A percentile compares a stretch with the other conserved stretches of the same genome.
These are phyloP conservation scores for Arctocebus calabarensis DNA, from an alignment of 2,797 vertebrate genomes.

Conservation along the genomic window DNA sequence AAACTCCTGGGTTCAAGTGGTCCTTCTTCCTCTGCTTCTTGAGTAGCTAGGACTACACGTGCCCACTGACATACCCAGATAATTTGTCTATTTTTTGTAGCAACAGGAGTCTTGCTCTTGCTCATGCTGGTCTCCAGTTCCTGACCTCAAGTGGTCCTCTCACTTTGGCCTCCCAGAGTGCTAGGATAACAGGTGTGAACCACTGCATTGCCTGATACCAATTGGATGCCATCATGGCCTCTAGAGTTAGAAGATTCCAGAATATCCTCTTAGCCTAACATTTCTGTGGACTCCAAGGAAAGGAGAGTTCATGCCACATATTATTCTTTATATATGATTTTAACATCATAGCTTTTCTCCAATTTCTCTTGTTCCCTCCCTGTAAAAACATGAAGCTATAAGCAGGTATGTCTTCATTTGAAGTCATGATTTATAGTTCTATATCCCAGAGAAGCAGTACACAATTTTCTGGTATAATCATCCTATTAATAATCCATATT, in stretches of 20 bases:
- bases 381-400: slow-evolving; percentile 1
- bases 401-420: neutral
- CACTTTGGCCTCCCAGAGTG: neutral
- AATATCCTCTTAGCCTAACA: too few relatives aligned
- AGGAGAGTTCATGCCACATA: neutral
- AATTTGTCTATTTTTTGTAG: neutral
- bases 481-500: neutral
- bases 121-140: neutral
- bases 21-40: neutral
- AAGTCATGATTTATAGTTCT: neutral
- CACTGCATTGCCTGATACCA: neutral
- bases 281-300: too few relatives aligned
- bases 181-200: neutral
- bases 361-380: neutral
- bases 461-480: neutral
- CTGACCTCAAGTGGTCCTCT: neutral
- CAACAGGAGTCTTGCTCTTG: neutral
- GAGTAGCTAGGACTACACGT: neutral
- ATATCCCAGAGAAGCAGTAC: neutral
- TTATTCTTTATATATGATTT: neutral
- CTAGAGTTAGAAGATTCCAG: too few relatives aligned
- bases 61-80: accelerated
- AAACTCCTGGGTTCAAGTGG: neutral
- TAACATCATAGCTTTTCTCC: neutral
- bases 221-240: too few relatives aligned